Evolutionary conservation across 2,113 vertebrate species (phyloP).

Genomic region (Chamaetylas fuelleborni): DNA sequence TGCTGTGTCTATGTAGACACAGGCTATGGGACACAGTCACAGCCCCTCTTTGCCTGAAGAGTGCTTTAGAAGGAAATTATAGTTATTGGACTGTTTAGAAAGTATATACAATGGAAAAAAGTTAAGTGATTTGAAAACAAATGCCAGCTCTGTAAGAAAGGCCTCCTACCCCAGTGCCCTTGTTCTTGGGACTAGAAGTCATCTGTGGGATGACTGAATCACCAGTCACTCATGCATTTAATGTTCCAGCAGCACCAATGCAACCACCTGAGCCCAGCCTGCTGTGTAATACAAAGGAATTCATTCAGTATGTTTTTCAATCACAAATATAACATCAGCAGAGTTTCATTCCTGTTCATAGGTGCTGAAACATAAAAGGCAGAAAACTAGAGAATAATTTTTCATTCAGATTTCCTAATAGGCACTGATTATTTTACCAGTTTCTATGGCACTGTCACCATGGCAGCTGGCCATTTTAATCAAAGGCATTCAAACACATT

Average conservation of each 20-base stretch:
- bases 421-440: slow-evolving; percentile 38
- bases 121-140: background rate
- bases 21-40: background rate
- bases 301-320: background rate
- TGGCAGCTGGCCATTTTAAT: slow-evolving; percentile 56
- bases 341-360: background rate
- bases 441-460: slow-evolving; percentile 62
- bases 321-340: background rate
- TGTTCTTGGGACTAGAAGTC: background rate
- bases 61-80: background rate
- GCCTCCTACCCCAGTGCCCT: background rate
- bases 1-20: background rate
- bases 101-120: background rate
- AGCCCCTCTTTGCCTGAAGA: background rate
- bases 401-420: slow-evolving; percentile 38
- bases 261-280: background rate
- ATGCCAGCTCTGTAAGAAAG: background rate
- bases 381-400: background rate
- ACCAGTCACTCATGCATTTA: background rate
- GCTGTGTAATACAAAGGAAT: background rate
- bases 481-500: background rate
- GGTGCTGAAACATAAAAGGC: background rate
- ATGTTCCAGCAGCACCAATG: background rate
- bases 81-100: background rate
- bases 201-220: background rate